Conservation (phyloP, 2,888 invertebrate species). For the Drosophila gaucha region DNA sequence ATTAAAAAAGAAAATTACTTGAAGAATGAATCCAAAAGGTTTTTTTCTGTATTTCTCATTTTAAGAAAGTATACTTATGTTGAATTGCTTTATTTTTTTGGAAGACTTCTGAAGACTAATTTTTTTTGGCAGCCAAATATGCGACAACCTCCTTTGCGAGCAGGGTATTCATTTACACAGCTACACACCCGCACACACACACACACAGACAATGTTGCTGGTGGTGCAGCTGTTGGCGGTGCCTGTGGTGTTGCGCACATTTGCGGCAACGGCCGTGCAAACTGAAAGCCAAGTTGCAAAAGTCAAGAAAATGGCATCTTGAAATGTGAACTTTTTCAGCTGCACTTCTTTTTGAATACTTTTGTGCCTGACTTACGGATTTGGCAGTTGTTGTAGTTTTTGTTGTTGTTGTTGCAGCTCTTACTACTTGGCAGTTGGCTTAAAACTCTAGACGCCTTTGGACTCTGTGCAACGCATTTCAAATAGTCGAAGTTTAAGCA, state of each 20-base stretch:
- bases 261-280: conserved; percentile 60
- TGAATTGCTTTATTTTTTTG: background rate
- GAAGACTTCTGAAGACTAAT: background rate
- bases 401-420: conserved; percentile 11
- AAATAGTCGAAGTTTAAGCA: conserved; percentile 60
- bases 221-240: conserved; percentile 14
- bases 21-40: background rate
- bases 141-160: background rate
- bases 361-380: conserved; percentile 71
- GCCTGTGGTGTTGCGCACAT: conserved; percentile 49
- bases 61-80: conserved; percentile 1
- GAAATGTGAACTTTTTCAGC: conserved; percentile 79
- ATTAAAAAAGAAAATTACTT: background rate
- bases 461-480: conserved; percentile 64
- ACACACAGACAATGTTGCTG: conserved; percentile 26
- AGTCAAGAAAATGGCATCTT: conserved; percentile 76
- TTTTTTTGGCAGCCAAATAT: background rate
- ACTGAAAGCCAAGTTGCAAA: conserved; percentile 59
- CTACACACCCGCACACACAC: conserved; percentile 29
- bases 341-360: conserved; percentile 78
- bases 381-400: conserved; percentile 38
- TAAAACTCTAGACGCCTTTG: conserved; percentile 39
- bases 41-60: background rate
- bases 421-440: conserved; percentile 27
- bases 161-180: conserved; percentile 47